These are phyloP conservation scores for Tragopan temminckii DNA, from an alignment of 2,797 vertebrate species.

Conservation along the genomic window DNA sequence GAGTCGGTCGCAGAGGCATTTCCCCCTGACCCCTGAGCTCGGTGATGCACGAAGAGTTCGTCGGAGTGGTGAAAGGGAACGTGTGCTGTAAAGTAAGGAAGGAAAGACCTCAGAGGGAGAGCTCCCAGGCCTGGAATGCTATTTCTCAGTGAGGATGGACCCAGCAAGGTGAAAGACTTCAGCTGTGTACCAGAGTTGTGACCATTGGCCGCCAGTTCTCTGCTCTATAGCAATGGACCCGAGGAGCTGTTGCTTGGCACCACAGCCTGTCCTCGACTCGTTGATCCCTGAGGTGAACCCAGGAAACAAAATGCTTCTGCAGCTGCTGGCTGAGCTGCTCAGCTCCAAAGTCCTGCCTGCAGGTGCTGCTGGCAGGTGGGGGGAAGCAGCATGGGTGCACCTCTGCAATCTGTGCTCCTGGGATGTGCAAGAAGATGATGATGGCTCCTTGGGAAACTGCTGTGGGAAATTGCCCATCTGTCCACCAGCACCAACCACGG, in stretches of 20 bases:
- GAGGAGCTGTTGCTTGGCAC: not conserved
- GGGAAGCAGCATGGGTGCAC: rapidly evolving
- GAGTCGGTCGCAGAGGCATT: constrained; percentile 7
- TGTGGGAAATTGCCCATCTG: rapidly evolving
- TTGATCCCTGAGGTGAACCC: not conserved
- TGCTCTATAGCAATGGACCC: rapidly evolving
- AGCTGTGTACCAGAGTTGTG: not conserved
- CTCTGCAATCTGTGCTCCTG: not conserved
- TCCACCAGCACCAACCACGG: rapidly evolving
- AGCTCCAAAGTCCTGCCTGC: rapidly evolving
- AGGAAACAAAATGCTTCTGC: not conserved
- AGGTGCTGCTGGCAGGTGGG: rapidly evolving
- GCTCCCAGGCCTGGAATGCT: not conserved
- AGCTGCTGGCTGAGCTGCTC: not conserved
- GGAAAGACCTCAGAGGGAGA: rapidly evolving
- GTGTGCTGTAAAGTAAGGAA: not conserved
- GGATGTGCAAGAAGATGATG: not conserved
- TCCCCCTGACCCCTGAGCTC: not conserved
- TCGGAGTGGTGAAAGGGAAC: not conserved
- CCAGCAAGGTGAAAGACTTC: not conserved
- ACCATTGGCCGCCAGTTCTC: not conserved
- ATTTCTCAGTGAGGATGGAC: not conserved
- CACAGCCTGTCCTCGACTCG: not conserved
- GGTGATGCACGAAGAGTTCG: not conserved
- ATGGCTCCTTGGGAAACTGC: not conserved